phyloP scores from a whole-genome alignment of 2,888 invertebrate genomes.

The Acleris emargana region DNA sequence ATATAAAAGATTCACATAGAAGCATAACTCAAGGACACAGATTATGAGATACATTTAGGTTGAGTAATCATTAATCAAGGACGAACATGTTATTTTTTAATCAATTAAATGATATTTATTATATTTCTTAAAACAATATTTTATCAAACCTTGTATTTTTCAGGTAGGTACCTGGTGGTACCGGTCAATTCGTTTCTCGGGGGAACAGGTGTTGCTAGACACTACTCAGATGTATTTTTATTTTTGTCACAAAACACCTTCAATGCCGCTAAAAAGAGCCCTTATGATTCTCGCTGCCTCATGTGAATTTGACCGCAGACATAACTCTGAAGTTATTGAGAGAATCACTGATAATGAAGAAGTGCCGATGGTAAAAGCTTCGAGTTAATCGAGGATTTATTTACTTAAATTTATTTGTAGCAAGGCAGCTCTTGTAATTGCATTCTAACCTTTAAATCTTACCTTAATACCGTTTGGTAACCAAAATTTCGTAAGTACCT shows the following conservation, averaged over 20 bases:
- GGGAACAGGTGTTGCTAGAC: slow-evolving; percentile 97
- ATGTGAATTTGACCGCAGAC: slow-evolving; percentile 96
- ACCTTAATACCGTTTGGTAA: too few species aligned
- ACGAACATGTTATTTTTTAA: too few species aligned
- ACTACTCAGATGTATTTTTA: slow-evolving; percentile 98
- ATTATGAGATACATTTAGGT: too few species aligned
- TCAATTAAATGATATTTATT: too few species aligned
- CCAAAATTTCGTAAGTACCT: too few species aligned
- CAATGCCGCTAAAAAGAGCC: slow-evolving; percentile 96
- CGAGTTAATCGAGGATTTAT: not conserved
- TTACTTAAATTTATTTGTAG: too few species aligned
- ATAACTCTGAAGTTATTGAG: slow-evolving; percentile 97
- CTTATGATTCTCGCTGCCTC: slow-evolving; percentile 98
- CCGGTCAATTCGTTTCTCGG: slow-evolving; percentile 97
- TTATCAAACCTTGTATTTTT: slow-evolving; percentile 40
- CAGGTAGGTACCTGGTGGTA: slow-evolving; percentile 99
- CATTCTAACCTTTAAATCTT: too few species aligned
- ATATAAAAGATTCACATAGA: too few species aligned
- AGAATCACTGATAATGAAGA: slow-evolving; percentile 97
- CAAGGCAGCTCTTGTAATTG: too few species aligned
- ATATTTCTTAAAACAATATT: too few species aligned
- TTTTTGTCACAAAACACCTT: slow-evolving; percentile 97
- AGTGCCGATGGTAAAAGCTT: slow-evolving; percentile 90
- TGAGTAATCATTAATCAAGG: too few species aligned
- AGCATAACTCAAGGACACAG: too few species aligned